phyloP scores from a whole-genome alignment of 1,140 invertebrate species.

The Drosophila neocordata region DNA sequence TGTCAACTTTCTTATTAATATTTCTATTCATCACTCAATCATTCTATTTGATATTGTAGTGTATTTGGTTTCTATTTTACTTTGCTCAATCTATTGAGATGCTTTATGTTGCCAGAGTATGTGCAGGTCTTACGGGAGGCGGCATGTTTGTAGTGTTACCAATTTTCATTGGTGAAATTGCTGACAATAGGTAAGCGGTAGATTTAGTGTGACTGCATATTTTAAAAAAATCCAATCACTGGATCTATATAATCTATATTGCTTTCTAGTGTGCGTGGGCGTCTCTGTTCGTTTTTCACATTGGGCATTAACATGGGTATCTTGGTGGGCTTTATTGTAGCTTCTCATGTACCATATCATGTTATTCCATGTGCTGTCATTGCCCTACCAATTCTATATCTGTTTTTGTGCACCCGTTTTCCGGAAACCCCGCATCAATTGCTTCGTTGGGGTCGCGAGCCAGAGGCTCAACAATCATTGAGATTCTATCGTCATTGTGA shows the following conservation, averaged over 20 bases:
- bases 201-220: neutral
- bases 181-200: constrained; percentile 68
- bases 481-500: constrained; percentile 64
- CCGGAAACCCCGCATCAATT: constrained; percentile 74
- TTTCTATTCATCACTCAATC: neutral
- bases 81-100: constrained; percentile 67
- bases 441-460: constrained; percentile 39
- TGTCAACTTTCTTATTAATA: neutral
- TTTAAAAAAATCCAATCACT: neutral
- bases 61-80: constrained; percentile 70
- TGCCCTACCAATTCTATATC: constrained; percentile 55
- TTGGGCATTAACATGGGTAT: constrained; percentile 66
- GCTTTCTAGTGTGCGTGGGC: constrained; percentile 66
- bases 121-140: constrained; percentile 79
- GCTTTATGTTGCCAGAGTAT: constrained; percentile 81
- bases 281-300: constrained; percentile 65
- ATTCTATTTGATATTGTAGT: constrained; percentile 25
- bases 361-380: constrained; percentile 64
- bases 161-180: constrained; percentile 78
- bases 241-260: neutral
- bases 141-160: constrained; percentile 69
- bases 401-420: constrained; percentile 44
- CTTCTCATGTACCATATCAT: constrained; percentile 65
- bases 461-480: constrained; percentile 56
- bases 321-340: constrained; percentile 63